Conservation (phyloP, 2,888 invertebrate species). For the Tanytarsus gracilentus region DNA sequence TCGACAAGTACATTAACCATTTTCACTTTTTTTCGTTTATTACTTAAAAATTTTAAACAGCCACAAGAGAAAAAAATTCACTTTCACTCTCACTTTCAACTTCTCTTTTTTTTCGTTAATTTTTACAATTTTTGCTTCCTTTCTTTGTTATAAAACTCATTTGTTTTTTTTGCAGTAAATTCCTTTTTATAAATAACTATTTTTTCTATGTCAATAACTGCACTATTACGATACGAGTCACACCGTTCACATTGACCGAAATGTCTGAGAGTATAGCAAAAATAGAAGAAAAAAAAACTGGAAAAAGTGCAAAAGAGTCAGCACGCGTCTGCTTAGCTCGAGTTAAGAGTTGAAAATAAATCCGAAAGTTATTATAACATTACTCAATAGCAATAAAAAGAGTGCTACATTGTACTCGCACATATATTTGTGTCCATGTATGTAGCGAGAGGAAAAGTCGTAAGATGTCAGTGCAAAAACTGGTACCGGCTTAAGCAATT, state of each 20-base stretch:
- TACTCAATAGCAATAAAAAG: neutral
- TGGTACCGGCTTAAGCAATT: constrained; percentile 15
- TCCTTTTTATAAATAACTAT: neutral
- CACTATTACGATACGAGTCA: neutral
- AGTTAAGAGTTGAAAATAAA: constrained; percentile 8
- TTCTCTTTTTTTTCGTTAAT: too few species aligned
- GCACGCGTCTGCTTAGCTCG: constrained; percentile 1
- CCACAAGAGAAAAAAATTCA: too few species aligned
- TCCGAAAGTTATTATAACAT: neutral
- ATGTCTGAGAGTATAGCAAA: neutral
- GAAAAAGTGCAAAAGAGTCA: neutral
- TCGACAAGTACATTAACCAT: constrained; percentile 23
- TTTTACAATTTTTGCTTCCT: too few species aligned
- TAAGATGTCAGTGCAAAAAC: neutral
- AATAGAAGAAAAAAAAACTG: neutral
- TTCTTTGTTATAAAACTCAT: too few species aligned
- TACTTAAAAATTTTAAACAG: too few species aligned
- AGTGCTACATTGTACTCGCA: neutral
- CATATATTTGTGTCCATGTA: neutral
- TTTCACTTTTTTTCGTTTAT: too few species aligned
- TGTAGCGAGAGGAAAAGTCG: too few species aligned
- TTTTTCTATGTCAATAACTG: neutral
- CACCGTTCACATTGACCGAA: neutral
- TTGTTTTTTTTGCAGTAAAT: too few species aligned
- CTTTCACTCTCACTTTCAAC: neutral